Percentiles rank a stretch among this genome's conserved stretches.
phyloP scores from a whole-genome alignment of 2,113 vertebrate genomes.

The Dromiciops gliroides region DNA sequence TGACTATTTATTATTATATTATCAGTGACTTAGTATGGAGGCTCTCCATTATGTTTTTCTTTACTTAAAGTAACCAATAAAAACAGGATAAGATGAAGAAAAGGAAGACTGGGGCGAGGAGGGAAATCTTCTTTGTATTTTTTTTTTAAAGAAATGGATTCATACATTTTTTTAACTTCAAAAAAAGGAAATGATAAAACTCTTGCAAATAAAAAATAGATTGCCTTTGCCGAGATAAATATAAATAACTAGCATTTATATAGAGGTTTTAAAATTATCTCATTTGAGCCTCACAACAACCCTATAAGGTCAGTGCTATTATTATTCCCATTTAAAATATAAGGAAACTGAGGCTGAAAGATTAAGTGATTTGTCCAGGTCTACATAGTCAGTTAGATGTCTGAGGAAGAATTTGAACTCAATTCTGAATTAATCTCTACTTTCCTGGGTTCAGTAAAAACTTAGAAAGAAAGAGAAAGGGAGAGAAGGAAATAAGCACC shows the following conservation, averaged over 20 bases:
- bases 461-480: neutral
- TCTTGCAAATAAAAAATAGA: constrained; percentile 53
- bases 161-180: neutral
- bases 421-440: constrained; percentile 24
- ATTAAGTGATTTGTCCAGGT: neutral
- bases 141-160: neutral
- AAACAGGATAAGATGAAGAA: neutral
- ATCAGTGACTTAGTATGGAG: constrained; percentile 7
- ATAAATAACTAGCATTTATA: neutral
- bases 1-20: neutral
- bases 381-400: neutral
- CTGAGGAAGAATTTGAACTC: neutral
- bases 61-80: constrained; percentile 36
- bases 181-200: constrained; percentile 28
- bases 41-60: constrained; percentile 1
- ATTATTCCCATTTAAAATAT: neutral
- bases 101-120: neutral
- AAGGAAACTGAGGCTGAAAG: neutral
- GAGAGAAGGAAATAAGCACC: neutral
- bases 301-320: neutral
- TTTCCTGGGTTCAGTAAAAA: neutral
- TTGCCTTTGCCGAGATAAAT: constrained; percentile 22
- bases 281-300: neutral
- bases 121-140: neutral
- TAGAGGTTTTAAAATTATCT: neutral